Evolutionary conservation across 2,888 invertebrate species (phyloP).

Genomic region (Thymelicus acteon): DNA sequence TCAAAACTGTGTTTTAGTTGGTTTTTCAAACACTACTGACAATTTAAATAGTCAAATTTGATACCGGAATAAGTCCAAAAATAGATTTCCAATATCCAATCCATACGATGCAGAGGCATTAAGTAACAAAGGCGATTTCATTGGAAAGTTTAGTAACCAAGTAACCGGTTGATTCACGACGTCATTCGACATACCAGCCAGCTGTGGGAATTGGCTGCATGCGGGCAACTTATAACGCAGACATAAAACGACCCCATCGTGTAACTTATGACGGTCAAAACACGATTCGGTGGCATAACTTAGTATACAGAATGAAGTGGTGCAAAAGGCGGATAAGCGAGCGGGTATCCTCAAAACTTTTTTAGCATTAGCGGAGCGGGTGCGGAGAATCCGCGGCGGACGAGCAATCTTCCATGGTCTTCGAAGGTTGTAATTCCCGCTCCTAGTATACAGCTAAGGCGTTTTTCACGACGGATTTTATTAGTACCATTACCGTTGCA

Average conservation of each 20-base stretch:
- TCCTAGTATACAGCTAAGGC: too few relatives aligned
- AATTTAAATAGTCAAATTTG: too few relatives aligned
- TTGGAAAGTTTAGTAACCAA: conserved; percentile 29
- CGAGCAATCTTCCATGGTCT: too few relatives aligned
- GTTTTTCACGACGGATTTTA: too few relatives aligned
- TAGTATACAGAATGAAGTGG: background rate
- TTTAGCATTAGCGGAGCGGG: background rate
- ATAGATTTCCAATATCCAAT: background rate
- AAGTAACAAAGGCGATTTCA: conserved; percentile 33
- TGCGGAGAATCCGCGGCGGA: background rate
- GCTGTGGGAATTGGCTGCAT: conserved; percentile 37
- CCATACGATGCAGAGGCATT: conserved; percentile 10
- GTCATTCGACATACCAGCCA: conserved; percentile 32
- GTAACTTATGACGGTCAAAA: conserved; percentile 33
- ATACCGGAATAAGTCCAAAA: too few relatives aligned
- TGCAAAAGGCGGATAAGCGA: background rate
- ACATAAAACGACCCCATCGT: conserved; percentile 33
- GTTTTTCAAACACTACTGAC: too few relatives aligned
- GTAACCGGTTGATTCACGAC: conserved; percentile 35
- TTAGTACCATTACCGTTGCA: too few relatives aligned
- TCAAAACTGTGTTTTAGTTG: too few relatives aligned
- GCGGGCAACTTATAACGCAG: conserved; percentile 29
- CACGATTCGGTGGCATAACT: conserved; percentile 32
- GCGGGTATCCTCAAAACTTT: background rate
- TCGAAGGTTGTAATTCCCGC: too few relatives aligned